Evolutionary conservation across 2,797 vertebrate species (phyloP), one percentile per base, ranked within the genome.

Genomic region (Amniataba percoides): DNA sequence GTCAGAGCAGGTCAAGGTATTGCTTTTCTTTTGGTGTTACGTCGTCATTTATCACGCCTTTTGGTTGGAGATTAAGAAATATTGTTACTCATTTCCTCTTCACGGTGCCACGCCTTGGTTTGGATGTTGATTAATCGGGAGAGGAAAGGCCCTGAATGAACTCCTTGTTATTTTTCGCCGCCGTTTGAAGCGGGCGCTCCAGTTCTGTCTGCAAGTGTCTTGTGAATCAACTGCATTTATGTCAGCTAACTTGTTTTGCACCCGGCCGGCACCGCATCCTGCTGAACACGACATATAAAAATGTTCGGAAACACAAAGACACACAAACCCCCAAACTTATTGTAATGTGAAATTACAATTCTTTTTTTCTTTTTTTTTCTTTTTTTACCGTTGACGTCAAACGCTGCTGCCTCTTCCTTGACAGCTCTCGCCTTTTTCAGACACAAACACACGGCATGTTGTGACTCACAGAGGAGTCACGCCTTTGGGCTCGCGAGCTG

Each of bases 401-500:
- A 31, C 53, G 25, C 25, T 2, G 27, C 56, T 42, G 25, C 18
- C 25, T 74, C 49, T 46, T 66, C 21, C 25, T 66, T 64, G 7
- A 74, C 64, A 78, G 49, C 45, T 13, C 0, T 2, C 18, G n/a
- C 21, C 23, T 43, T 74, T 42, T 53, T 51, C 19, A 61, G 3
- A 64, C 45, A 60, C 58, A 56, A 36, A 12, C 60, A 70, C 40
- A 52, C 27, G 63, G 52, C 23, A 43, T 31, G 63, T 62, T 69
- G 71, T 89, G 86, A 92, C 74, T 86, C 84, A 83, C 52, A 42
- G 43, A 71, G 61, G 60, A 84, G 75, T 88, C 79, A 84, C 14
- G 31, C 84, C 83, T 80, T 58, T 53, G 74, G 78, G 68, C 85
- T 45, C 2, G 25, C 39, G 39, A 61, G 63, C 63, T 81, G 83